Evolutionary conservation across 2,797 vertebrate genomes (phyloP), one percentile per base, ranked within the genome.

Genomic region (Aldrovandia affinis): DNA sequence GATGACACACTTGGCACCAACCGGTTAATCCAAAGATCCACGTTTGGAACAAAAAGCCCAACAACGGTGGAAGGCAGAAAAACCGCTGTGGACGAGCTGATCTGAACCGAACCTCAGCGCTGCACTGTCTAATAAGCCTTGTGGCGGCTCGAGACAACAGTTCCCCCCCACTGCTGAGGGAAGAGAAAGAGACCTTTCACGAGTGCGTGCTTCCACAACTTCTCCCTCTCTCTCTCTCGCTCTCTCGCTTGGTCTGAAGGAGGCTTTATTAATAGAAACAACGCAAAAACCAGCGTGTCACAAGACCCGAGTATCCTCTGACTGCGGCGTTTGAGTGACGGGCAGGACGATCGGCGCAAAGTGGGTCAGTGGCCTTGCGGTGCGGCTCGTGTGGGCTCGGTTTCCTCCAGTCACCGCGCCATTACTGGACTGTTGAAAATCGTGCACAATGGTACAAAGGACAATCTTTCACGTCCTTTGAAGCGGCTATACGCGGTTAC

Each of bases 251-350:
- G 4, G 12, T 65, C 68, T 65, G 54, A 39, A 75, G n/a, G 70
- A 9, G 86, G 79, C 88, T 93, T 92, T 94, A 95, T 95, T 95
- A 94, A 95, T 93, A 94, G 93, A 85, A 28, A 82, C 87, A 87
- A 87, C 91, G 87, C 88, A 89, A 87, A 87, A 90, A 87, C 89
- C 91, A 88, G 89, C 83, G 83, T 90, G 92, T 95, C 94, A 95
- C 94, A 95, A 95, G 93, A 93, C 93, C 90, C 87, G 89, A 82
- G 83, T 90, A 91, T 93, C 89, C 89, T 90, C 88, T 92, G 92
- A 94, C 88, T 85, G 91, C 89, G 91, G 85, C 86, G 81, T 88
- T 86, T 87, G 87, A 91, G 84, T 89, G 92, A 92, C 87, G 87
- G 89, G 75, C 86, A 82, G 57, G 82, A 87, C 75, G 84, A 87